A percentile compares a stretch with the other conserved stretches of the same genome.
phyloP scores from a whole-genome alignment of 2,797 vertebrate species.

The Bryconaethiops microstoma region DNA sequence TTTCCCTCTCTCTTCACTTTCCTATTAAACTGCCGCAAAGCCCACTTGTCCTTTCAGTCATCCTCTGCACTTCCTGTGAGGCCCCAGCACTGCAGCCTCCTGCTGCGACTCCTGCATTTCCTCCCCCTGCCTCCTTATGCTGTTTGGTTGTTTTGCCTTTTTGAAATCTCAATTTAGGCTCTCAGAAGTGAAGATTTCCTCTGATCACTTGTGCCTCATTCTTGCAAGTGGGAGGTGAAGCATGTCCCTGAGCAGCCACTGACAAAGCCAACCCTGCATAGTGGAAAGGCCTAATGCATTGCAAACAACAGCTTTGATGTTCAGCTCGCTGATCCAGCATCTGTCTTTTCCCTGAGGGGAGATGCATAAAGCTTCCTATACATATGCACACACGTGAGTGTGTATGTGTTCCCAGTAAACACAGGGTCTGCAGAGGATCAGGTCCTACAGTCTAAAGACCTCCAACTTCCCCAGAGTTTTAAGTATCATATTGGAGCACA shows the following conservation, averaged over 20 bases:
- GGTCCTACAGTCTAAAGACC: not conserved
- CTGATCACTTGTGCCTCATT: conserved; percentile 1
- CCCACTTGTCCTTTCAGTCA: conserved; percentile 8
- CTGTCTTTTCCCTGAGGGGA: conserved; percentile 49
- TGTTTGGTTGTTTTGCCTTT: conserved; percentile 19
- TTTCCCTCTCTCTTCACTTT: not conserved
- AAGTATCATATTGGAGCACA: not conserved
- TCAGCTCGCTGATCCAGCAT: conserved; percentile 33
- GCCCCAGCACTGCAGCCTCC: not conserved
- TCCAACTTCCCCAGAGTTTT: not conserved
- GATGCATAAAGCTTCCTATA: conserved; percentile 41
- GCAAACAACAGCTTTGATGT: conserved; percentile 66
- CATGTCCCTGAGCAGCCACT: conserved; percentile 58
- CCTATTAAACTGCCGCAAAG: not conserved
- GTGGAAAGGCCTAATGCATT: conserved; percentile 43
- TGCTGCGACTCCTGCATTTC: conserved; percentile 17
- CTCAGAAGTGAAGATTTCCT: conserved; percentile 25
- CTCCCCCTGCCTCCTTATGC: not conserved
- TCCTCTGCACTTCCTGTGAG: conserved; percentile 7
- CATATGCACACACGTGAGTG: conserved; percentile 47
- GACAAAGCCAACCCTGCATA: conserved; percentile 56
- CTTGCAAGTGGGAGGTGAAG: conserved; percentile 9
- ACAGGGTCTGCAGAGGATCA: not conserved
- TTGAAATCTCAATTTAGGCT: conserved; percentile 22
- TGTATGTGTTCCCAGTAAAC: not conserved